Evolutionary conservation across 1,140 invertebrate genomes (phyloP).

Genomic region (Gryllus bimaculatus): DNA sequence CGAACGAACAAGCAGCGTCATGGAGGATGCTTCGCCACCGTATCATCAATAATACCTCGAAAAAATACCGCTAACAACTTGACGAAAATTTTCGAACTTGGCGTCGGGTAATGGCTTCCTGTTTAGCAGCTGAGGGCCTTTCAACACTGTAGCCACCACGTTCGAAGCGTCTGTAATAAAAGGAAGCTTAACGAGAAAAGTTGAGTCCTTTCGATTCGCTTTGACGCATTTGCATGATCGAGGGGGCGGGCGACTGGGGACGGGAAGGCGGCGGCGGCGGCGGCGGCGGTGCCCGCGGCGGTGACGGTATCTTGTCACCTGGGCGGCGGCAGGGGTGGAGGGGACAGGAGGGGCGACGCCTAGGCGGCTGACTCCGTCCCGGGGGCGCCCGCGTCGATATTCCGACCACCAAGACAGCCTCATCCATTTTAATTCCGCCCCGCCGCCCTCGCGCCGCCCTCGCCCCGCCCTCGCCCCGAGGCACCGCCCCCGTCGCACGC

Average conservation of each 20-base stretch:
- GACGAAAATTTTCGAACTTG: not conserved
- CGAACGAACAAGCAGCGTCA: not conserved
- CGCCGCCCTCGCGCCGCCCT: not conserved
- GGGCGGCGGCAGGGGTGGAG: no score
- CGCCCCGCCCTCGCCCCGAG: no score
- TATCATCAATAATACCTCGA: not conserved
- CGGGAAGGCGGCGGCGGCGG: not conserved
- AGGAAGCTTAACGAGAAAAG: constrained; percentile 4
- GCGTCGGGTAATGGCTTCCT: not conserved
- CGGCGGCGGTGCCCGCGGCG: no score
- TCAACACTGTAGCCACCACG: not conserved
- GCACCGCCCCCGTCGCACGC: no score
- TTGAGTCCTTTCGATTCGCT: not conserved
- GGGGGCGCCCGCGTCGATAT: not conserved
- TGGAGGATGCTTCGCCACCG: not conserved
- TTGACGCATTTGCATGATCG: not conserved
- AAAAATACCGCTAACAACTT: not conserved
- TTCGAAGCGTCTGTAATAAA: not conserved
- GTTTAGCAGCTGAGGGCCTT: not conserved
- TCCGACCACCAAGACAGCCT: not conserved
- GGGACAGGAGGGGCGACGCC: not conserved
- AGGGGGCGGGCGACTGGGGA: not conserved
- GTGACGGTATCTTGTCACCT: not conserved
- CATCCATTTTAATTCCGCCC: not conserved
- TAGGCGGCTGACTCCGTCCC: not conserved